phyloP scores from a whole-genome alignment of 2,888 invertebrate species.

The Rugalucina vietnamica region DNA sequence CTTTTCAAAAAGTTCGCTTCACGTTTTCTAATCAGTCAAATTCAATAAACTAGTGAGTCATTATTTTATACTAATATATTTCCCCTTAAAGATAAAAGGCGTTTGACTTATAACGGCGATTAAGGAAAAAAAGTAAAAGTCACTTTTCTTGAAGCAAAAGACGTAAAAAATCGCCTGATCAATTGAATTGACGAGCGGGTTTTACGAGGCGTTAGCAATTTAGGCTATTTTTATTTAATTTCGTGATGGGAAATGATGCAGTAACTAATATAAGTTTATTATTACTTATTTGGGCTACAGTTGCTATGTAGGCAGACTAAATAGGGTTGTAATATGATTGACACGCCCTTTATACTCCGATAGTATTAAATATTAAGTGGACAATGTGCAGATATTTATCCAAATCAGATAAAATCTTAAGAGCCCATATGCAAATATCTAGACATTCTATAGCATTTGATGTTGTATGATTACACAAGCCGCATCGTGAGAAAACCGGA shows the following conservation, averaged over 20 bases:
- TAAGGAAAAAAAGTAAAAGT: neutral
- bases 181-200: neutral
- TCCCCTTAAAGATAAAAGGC: no score
- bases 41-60: no score
- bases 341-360: neutral
- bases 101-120: neutral
- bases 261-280: neutral
- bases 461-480: neutral
- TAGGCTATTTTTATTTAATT: neutral
- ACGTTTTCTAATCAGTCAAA: no score
- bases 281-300: neutral
- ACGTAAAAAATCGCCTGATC: neutral
- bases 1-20: no score
- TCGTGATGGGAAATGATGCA: neutral
- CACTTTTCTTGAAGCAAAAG: neutral
- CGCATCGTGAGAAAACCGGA: no score
- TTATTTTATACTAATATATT: no score
- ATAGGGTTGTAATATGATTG: neutral
- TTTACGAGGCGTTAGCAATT: neutral
- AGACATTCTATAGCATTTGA: neutral
- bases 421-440: neutral
- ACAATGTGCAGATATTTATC: no score
- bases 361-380: no score
- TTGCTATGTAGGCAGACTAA: neutral
- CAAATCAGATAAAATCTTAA: no score